Evolutionary conservation across 92 coral and sea anemone species (phyloP), one percentile per base, ranked within the genome.

Genomic region (Parazoanthus atlanticus): DNA sequence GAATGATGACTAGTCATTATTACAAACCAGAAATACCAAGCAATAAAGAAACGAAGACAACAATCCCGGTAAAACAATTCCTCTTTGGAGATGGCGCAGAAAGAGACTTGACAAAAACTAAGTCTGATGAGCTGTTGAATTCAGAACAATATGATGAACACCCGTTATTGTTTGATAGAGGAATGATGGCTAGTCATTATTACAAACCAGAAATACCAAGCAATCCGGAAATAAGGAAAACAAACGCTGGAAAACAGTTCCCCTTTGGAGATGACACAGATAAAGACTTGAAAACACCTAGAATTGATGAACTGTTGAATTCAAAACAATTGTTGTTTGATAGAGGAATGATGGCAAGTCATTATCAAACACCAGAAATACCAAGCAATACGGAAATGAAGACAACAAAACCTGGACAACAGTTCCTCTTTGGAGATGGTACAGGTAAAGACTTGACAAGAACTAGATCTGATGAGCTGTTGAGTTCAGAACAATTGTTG

Each of bases 311-410:
- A 29, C 1, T 33, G n/a, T 10, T 58, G 25, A 23, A 9, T 36
- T 0, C 43, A 19, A 43, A 64, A 36, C 23, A 25, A 81, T 23
- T 36, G 9, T 64, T 81, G 12, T 40, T 61, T 61, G 47, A 56
- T 61, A 66, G 74, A 9, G 36, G 56, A 26, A 82, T 82, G 76
- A 82, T 82, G 86, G 36, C 76, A 12, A 82, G 86, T 29, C 34
- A 36, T 65, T 66, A n/a, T 66, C 25, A 23, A 34, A 36, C n/a
- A 33, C 46, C 76, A 25, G 32, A 82, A 67, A 36, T 65, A 33
- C 76, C 76, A 36, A n/a, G 43, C 36, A 82, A 74, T 0, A 1
- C 3, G 64, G 64, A 17, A 54, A 1, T 54, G 64, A 54, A 13
- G 21, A 13, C 1, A 54, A 54, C 64, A 54, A 54, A 0, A 1